These are phyloP conservation scores for Globodera ellingtonae DNA, from an alignment of 1,140 invertebrate genomes.

Conservation along the genomic window DNA sequence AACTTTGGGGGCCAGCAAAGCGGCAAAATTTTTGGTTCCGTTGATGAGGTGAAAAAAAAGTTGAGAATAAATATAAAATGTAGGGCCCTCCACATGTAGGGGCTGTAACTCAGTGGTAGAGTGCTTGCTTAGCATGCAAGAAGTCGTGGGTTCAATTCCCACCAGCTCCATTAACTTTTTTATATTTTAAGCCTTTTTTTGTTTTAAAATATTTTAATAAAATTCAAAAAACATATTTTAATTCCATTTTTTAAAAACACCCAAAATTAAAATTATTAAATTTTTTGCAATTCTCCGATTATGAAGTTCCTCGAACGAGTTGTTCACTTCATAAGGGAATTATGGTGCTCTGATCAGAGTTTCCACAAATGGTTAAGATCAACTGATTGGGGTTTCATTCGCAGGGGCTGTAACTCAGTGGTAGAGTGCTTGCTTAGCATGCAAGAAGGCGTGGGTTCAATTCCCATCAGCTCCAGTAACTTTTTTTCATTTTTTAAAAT, in stretches of 20 bases:
- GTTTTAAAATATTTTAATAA: neutral
- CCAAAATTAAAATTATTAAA: no score
- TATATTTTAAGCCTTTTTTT: neutral
- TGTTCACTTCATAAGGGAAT: no score
- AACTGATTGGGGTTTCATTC: no score
- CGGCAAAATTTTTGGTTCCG: conserved; percentile 62
- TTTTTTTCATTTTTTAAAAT: neutral
- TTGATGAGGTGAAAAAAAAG: conserved; percentile 39
- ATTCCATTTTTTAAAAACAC: no score
- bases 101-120: conserved; percentile 34
- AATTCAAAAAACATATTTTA: no score
- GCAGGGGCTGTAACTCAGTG: no score
- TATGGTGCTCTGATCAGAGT: no score
- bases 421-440: no score
- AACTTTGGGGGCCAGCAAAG: conserved; percentile 57
- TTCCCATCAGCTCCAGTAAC: conserved; percentile 23
- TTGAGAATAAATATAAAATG: neutral
- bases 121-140: conserved; percentile 31
- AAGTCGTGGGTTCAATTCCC: conserved; percentile 17
- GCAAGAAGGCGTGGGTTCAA: neutral
- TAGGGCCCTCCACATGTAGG: neutral
- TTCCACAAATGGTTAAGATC: no score
- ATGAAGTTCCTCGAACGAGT: no score
- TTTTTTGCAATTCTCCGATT: no score
- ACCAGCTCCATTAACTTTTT: conserved; percentile 23